Evolutionary conservation across 2,797 vertebrate species (phyloP).

Genomic region (Gila robusta): DNA sequence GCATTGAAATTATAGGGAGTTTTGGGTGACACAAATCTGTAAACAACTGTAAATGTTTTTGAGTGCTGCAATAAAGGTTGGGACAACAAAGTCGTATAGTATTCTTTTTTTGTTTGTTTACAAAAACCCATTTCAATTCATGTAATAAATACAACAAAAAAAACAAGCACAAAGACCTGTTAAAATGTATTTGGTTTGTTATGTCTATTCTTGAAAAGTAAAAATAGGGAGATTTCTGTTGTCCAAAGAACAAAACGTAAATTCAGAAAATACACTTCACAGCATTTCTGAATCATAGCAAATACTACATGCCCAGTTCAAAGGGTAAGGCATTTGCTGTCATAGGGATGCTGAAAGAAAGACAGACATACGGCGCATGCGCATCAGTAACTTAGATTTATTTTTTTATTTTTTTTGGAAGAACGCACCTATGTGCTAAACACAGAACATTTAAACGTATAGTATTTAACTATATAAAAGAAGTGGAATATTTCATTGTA

Average conservation of each 20-base stretch:
- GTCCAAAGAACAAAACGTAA: not conserved
- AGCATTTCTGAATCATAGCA: not conserved
- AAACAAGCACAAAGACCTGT: too few species aligned
- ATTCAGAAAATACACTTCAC: not conserved
- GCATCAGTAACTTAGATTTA: not conserved
- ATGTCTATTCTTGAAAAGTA: not conserved
- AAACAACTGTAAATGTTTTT: constrained; percentile 70
- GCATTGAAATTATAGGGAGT: constrained; percentile 62
- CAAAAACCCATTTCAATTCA: not conserved
- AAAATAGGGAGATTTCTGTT: not conserved
- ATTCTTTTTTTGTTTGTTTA: not conserved
- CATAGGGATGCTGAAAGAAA: not conserved
- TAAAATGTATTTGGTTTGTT: not conserved
- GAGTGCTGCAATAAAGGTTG: constrained; percentile 80
- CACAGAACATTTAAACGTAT: too few species aligned
- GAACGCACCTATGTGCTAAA: not conserved
- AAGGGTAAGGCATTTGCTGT: not conserved
- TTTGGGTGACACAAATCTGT: constrained; percentile 67
- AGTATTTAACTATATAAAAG: not conserved
- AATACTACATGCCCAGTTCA: not conserved
- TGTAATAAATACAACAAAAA: not conserved
- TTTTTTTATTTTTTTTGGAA: too few species aligned
- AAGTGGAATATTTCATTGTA: not conserved
- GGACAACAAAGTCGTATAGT: constrained; percentile 63
- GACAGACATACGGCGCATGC: not conserved